Conservation (phyloP, 2,113 vertebrate species). For the Sceloporus tristichus region DNA sequence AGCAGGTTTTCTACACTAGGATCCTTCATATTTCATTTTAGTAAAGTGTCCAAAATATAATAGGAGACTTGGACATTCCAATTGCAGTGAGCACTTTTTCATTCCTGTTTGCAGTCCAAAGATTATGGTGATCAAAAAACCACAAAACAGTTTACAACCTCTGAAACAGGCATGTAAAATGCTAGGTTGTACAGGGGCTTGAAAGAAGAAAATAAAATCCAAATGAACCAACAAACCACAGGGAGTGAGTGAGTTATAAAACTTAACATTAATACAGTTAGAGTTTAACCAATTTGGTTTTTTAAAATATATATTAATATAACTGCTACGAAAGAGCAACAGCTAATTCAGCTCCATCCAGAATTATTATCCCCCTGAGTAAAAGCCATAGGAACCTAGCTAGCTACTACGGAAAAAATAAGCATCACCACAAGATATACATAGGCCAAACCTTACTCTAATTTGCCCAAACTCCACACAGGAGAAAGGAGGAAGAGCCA, state of each 20-base stretch:
- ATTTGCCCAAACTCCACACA: neutral
- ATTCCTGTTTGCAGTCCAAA: slow-evolving; percentile 4
- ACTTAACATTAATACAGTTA: neutral
- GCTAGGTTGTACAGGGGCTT: neutral
- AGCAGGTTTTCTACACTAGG: neutral
- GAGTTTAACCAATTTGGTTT: slow-evolving; percentile 9
- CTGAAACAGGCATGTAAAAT: neutral
- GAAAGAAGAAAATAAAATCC: neutral
- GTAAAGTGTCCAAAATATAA: neutral
- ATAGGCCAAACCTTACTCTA: neutral
- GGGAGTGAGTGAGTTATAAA: neutral
- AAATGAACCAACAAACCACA: neutral
- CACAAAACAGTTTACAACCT: neutral
- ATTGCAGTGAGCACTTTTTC: slow-evolving; percentile 10
- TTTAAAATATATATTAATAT: neutral
- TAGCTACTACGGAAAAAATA: neutral
- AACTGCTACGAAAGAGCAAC: neutral
- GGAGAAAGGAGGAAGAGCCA: neutral
- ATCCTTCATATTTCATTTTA: neutral
- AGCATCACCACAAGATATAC: neutral
- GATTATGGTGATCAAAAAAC: neutral
- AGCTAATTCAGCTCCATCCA: too few species aligned
- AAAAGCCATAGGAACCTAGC: neutral
- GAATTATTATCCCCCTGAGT: neutral
- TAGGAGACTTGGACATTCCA: neutral